A percentile compares a stretch with the other conserved stretches of the same genome.
Evolutionary conservation across 2,113 vertebrate species (phyloP).

Genomic region (Cacatua alba): DNA sequence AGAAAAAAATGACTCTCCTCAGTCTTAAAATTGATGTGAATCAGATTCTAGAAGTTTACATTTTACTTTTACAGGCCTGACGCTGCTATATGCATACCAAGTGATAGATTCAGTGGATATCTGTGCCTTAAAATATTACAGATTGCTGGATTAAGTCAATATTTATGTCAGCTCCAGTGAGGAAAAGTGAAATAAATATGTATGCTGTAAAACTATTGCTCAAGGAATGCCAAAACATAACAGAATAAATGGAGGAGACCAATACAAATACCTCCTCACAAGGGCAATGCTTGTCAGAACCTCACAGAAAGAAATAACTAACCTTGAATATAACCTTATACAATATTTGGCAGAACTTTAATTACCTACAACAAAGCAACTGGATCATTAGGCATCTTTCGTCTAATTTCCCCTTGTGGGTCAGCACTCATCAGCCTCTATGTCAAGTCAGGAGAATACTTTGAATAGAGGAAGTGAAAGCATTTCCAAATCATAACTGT

Average conservation of each 20-base stretch:
- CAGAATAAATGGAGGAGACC: background rate
- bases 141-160: background rate
- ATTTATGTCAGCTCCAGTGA: background rate
- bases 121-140: background rate
- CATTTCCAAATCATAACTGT: background rate
- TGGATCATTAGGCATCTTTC: background rate
- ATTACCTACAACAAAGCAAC: background rate
- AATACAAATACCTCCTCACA: background rate
- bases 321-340: background rate
- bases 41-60: background rate
- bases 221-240: background rate
- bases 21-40: background rate
- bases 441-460: background rate
- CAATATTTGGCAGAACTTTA: background rate
- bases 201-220: background rate
- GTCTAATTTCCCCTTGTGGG: background rate
- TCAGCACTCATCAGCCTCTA: background rate
- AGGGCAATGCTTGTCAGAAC: background rate
- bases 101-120: background rate
- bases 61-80: background rate
- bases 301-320: background rate
- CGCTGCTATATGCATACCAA: background rate
- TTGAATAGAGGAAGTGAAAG: background rate
- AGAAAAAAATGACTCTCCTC: background rate
- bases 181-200: background rate